These are phyloP conservation scores for Amniataba percoides DNA, from an alignment of 2,797 vertebrate species.

Conservation along the genomic window DNA sequence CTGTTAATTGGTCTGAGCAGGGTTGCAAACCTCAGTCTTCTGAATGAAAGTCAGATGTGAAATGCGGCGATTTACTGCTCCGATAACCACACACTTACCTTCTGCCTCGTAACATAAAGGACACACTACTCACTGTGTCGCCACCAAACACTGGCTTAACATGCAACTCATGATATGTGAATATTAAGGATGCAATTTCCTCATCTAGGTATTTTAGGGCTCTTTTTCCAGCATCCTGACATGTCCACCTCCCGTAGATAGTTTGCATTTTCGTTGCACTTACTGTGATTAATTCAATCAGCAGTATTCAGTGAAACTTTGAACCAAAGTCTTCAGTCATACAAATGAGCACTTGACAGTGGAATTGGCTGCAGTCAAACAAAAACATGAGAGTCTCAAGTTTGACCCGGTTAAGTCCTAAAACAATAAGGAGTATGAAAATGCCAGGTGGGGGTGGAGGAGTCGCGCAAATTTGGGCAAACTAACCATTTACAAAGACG, in stretches of 20 bases:
- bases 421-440: neutral
- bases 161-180: neutral
- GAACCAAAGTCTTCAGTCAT: neutral
- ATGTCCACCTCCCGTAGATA: neutral
- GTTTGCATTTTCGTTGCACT: neutral
- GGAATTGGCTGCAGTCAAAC: neutral
- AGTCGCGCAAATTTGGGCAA: neutral
- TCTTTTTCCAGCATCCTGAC: neutral
- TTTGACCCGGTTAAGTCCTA: neutral
- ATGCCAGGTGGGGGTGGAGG: too few relatives aligned
- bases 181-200: too few relatives aligned
- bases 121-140: neutral
- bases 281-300: too few relatives aligned
- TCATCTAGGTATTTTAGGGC: neutral
- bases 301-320: too few relatives aligned
- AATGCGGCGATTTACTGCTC: neutral
- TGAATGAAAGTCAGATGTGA: neutral
- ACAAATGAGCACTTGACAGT: neutral
- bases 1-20: constrained; percentile 1
- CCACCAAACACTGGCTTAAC: neutral
- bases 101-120: neutral
- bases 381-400: neutral
- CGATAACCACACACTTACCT: neutral
- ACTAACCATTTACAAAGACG: constrained; percentile 15
- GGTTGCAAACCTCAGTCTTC: neutral